Base-by-base conservation (phyloP, 2,797 vertebrate species). In the Amblyraja radiata region DNA sequence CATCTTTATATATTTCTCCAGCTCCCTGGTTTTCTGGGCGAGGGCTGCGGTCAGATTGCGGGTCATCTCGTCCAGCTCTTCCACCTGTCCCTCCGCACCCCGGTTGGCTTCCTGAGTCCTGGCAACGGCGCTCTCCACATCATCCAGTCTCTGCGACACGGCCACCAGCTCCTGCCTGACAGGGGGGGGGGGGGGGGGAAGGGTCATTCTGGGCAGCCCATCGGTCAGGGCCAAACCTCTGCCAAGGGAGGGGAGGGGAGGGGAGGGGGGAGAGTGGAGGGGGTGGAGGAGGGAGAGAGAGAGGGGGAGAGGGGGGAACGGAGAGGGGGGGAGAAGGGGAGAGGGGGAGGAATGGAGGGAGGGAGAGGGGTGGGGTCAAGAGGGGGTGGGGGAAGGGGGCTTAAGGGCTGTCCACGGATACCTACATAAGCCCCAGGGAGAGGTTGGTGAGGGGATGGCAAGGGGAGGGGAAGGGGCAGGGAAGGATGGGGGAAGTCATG, bases 31-130 rank as follows among this genome's bases (percentile, higher is more conserved):
- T 80, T 96, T 95, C 6, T 63, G 84, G 81, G 94, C 95, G 81
- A 97, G n/a, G 0, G 96, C 97, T 83, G 1, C 78, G 93, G 97
- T 98, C 90, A 97, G 92, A 83, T 94, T 94, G 32, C 80, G 94
- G 54, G 97, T 94, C 6, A 96, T 63, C 0, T 0, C 93, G 94
- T 96, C 97, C 93, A 98, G 93, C 18, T 93, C 63, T 0, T 91
- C 94, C 93, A 98, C 90, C 0, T 0, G 95, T 2, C 0, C 0
- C 93, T 95, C 93, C 97, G 95, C 2, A 93, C 93, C 39, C 0
- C 32, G 78, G 0, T 97, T 95, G 11, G 94, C 93, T 92, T 54
- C 88, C 0, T 93, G 93, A 4, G 96, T 95, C 18, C 77, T 80
- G 14, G 90, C 23, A 0, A 1, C 7, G 14, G 23, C 36, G 46